Conservation (phyloP, 2,797 vertebrate genomes). For the Petrocephalus sullivani region DNA sequence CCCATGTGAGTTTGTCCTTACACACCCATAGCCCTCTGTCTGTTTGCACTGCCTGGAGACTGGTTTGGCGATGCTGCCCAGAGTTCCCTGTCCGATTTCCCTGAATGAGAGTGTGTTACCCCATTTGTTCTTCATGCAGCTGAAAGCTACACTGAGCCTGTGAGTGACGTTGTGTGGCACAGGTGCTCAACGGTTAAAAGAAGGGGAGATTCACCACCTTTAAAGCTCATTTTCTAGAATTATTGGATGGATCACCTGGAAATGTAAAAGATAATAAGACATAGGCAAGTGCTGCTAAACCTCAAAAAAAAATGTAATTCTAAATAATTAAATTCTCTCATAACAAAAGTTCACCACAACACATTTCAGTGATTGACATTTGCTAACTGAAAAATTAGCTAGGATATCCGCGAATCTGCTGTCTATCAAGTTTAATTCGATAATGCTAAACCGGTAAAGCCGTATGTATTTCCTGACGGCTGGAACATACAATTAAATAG, state of each 20-base stretch:
- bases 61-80: conserved; percentile 20
- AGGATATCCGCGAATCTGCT: neutral
- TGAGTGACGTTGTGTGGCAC: no score
- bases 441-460: neutral
- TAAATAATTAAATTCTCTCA: neutral
- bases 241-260: neutral
- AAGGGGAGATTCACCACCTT: neutral
- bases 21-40: neutral
- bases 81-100: conserved; percentile 14
- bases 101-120: conserved; percentile 19
- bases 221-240: neutral
- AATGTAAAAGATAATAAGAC: neutral
- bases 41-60: conserved; percentile 24
- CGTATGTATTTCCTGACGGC: neutral
- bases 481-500: neutral
- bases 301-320: no score
- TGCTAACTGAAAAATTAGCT: neutral
- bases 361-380: neutral
- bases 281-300: no score
- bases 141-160: neutral
- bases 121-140: conserved; percentile 23
- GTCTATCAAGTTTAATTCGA: neutral
- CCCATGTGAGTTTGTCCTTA: conserved; percentile 6
- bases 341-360: neutral
- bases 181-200: neutral